A percentile compares a stretch with the other conserved stretches of the same genome.
phyloP scores from a whole-genome alignment of 2,113 vertebrate genomes.

The Pygoscelis adeliae region DNA sequence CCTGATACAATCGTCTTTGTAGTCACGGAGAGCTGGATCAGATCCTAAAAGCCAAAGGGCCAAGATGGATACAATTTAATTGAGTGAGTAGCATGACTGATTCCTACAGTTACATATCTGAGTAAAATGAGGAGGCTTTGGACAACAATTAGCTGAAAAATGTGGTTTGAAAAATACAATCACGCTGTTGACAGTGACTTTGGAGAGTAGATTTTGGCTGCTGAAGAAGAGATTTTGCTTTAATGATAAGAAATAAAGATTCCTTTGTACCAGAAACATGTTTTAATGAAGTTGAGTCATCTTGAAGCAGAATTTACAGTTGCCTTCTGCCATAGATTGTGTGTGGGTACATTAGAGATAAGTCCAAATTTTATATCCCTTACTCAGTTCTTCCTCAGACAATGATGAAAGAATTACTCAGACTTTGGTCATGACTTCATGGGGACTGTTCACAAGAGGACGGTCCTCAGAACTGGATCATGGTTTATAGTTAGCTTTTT shows the following conservation, averaged over 20 bases:
- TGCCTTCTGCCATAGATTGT: neutral
- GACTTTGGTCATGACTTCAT: conserved; percentile 25
- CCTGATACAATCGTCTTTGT: neutral
- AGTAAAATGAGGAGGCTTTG: conserved; percentile 48
- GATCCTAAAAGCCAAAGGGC: conserved; percentile 22
- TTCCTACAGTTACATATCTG: conserved; percentile 28
- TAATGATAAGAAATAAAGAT: conserved; percentile 21
- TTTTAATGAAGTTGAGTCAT: conserved; percentile 1
- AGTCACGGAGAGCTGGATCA: conserved; percentile 43
- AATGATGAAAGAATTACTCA: conserved; percentile 44
- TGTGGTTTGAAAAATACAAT: neutral
- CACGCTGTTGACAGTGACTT: conserved; percentile 22
- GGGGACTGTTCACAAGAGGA: conserved; percentile 4
- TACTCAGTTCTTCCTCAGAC: conserved; percentile 33
- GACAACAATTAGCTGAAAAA: conserved; percentile 43
- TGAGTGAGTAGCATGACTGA: conserved; percentile 9
- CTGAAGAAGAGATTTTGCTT: conserved; percentile 4
- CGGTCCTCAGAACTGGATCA: neutral
- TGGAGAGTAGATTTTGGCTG: neutral
- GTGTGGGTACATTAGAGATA: neutral
- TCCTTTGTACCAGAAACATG: neutral
- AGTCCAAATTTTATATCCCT: conserved; percentile 21
- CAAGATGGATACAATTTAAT: conserved; percentile 27
- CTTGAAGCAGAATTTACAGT: neutral
- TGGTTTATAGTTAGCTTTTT: neutral